phyloP scores from a whole-genome alignment of 2,888 invertebrate species.

The Drosophila borealis region DNA sequence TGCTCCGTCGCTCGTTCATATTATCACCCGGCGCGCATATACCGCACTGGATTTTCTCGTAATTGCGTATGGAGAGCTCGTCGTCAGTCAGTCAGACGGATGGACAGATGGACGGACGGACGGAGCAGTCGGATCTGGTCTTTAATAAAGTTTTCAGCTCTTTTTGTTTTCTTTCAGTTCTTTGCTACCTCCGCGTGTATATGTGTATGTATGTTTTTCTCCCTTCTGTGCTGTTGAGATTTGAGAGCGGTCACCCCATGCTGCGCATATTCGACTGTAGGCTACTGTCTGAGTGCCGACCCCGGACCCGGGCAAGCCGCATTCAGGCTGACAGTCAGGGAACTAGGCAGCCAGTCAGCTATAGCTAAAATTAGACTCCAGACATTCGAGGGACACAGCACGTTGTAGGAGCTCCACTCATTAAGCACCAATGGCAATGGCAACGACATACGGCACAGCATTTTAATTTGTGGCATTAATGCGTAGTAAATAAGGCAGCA shows the following conservation, averaged over 20 bases:
- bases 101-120: constrained; percentile 23
- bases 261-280: constrained; percentile 50
- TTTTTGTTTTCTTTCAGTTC: constrained; percentile 50
- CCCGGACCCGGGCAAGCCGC: constrained; percentile 18
- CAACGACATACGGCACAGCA: constrained; percentile 61
- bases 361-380: constrained; percentile 75
- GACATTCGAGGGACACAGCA: constrained; percentile 48
- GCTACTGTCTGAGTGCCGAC: constrained; percentile 47
- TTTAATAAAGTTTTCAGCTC: constrained; percentile 69
- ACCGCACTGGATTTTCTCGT: constrained; percentile 67
- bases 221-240: constrained; percentile 51
- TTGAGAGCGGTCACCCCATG: constrained; percentile 73
- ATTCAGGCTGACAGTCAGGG: constrained; percentile 21
- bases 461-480: constrained; percentile 73
- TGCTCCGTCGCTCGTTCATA: constrained; percentile 46
- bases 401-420: constrained; percentile 58
- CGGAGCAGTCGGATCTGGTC: constrained; percentile 54
- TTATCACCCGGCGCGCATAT: constrained; percentile 67
- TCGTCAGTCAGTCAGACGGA: constrained; percentile 37
- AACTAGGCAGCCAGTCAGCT: constrained; percentile 32
- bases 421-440: constrained; percentile 55
- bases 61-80: constrained; percentile 77
- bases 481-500: constrained; percentile 62
- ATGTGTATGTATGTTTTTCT: not conserved
- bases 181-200: constrained; percentile 22